Base-by-base conservation (phyloP, 2,888 invertebrate genomes). In the Crocallis elinguaria region DNA sequence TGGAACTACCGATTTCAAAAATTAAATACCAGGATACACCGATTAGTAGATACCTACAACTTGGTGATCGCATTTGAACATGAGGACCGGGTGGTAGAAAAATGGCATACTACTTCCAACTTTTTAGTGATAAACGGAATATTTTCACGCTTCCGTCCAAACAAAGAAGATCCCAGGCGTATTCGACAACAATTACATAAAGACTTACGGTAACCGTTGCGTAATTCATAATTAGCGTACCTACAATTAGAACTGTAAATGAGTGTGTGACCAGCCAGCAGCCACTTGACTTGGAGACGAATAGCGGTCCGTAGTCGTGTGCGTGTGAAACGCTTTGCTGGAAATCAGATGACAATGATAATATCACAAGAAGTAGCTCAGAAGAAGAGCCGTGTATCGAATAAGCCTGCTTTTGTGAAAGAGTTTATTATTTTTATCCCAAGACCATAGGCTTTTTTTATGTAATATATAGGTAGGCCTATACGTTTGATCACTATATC, bases 241-340 rank as follows among this genome's bases (percentile, higher is more conserved):
- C 54, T 35, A 71, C 76, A 82, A 83, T 85, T 86, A 85, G 73
- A 83, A 79, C 82, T 79, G 82, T 82, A 77, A 71, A 67, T 64
- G 65, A 67, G 70, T 78, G 76, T 79, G 77, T 60, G 77, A 79
- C 70, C 69, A 60, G 49, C 42, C 32, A 38, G 12, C 23, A 37
- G 19, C 11, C 39, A 53, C 51, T 48, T 45, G 38, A 43, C 46
- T 43, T 50, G 32, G 46, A 29, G 29, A 19, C 38, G 50, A 43
- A 52, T 50, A 54, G 51, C 38, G 25, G 35, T 25, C 17, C 13
- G 11, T n/a, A n/a, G n/a, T 16, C 36, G 33, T 38, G 58, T 29
- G 45, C 45, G 37, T 45, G 45, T 37, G 45, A 44, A 45, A 45
- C 21, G 1, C 33, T 8, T 35, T 11, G 11, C 17, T 19, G 2